A percentile compares a stretch with the other conserved stretches of the same genome.
Evolutionary conservation across 1,140 invertebrate genomes (phyloP).

Genomic region (Pachyrhynchus sulphureomaculatus): DNA sequence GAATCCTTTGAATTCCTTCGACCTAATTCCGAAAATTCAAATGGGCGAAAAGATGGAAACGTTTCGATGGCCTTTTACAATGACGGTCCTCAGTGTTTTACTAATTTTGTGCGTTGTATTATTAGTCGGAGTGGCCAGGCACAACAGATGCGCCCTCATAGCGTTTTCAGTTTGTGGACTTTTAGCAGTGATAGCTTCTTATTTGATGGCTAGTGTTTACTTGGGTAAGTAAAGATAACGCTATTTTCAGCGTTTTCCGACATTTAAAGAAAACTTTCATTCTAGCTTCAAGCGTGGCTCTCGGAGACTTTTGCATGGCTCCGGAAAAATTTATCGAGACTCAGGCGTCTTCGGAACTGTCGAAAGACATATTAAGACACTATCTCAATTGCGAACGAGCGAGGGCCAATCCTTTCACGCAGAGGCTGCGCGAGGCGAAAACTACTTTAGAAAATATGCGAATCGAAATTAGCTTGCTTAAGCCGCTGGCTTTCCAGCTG

Average conservation of each 20-base stretch:
- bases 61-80: constrained; percentile 75
- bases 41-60: constrained; percentile 63
- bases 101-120: constrained; percentile 79
- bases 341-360: constrained; percentile 51
- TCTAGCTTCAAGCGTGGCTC: constrained; percentile 75
- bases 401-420: constrained; percentile 76
- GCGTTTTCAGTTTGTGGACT: constrained; percentile 83
- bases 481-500: constrained; percentile 61
- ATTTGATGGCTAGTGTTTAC: constrained; percentile 82
- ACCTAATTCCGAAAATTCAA: constrained; percentile 63
- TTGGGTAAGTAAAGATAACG: constrained; percentile 61
- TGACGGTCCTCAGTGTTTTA: constrained; percentile 73
- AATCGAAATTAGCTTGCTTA: constrained; percentile 62
- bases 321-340: constrained; percentile 58
- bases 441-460: constrained; percentile 70
- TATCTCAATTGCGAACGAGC: constrained; percentile 80
- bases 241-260: no score
- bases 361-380: constrained; percentile 69
- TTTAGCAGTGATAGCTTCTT: constrained; percentile 86
- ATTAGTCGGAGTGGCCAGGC: constrained; percentile 77
- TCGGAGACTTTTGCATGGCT: constrained; percentile 76
- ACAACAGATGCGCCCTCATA: constrained; percentile 80
- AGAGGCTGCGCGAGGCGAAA: constrained; percentile 72
- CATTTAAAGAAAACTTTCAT: constrained; percentile 64
- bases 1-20: constrained; percentile 64